Conservation (phyloP, 1,140 invertebrate genomes). For the Sycophila sp. region DNA sequence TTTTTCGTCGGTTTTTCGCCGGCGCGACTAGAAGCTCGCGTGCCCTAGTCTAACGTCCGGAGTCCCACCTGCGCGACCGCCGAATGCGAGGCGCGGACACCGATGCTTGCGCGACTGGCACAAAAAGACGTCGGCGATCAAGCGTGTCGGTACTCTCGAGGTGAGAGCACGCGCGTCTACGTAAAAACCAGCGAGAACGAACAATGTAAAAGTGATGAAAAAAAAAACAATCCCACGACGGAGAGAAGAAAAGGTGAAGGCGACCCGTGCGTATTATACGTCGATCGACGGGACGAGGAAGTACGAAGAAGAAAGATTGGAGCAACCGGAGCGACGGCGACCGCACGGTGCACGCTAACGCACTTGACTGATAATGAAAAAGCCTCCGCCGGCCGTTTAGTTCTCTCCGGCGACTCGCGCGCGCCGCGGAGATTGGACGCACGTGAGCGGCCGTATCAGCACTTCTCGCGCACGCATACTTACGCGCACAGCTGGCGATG, state of each 20-base stretch:
- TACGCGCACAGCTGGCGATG: constrained; percentile 6
- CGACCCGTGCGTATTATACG: no score
- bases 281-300: no score
- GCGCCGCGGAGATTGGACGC: neutral
- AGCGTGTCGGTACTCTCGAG: no score
- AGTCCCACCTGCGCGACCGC: no score
- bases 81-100: no score
- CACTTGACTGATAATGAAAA: constrained; percentile 62
- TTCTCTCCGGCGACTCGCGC: constrained; percentile 7
- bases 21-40: no score
- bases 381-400: constrained; percentile 31
- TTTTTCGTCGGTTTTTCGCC: no score
- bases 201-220: neutral
- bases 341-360: constrained; percentile 54
- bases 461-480: neutral
- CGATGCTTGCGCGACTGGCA: no score
- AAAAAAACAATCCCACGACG: neutral
- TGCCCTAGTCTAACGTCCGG: no score
- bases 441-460: constrained; percentile 5
- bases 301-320: no score
- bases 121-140: no score
- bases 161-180: neutral
- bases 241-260: neutral
- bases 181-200: neutral
- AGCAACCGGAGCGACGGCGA: no score